Evolutionary conservation across 2,113 vertebrate genomes (phyloP).

Genomic region (Melanerpes aurifrons): DNA sequence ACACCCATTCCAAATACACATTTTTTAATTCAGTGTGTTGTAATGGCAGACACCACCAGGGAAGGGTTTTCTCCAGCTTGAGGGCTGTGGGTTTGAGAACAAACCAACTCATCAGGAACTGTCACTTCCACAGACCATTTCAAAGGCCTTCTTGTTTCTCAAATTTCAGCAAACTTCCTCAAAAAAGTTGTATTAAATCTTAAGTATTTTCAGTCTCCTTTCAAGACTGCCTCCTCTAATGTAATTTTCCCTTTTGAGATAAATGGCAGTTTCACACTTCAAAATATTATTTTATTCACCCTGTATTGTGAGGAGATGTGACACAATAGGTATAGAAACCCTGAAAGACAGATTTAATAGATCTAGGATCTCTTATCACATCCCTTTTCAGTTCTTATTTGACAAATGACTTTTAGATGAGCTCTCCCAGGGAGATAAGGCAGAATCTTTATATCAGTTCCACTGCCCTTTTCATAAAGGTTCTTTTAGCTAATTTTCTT

Average conservation of each 20-base stretch:
- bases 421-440: conserved; percentile 33
- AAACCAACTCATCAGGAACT: not conserved
- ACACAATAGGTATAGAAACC: conserved; percentile 44
- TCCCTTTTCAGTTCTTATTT: conserved; percentile 41
- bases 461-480: conserved; percentile 17
- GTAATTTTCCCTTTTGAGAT: conserved; percentile 13
- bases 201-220: not conserved
- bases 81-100: not conserved
- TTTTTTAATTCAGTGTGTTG: not conserved
- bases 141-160: not conserved
- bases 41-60: not conserved
- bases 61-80: not conserved
- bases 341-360: conserved; percentile 47
- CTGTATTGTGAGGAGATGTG: not conserved
- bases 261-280: conserved; percentile 12
- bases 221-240: not conserved
- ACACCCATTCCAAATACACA: not conserved
- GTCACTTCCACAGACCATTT: not conserved
- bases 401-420: conserved; percentile 53
- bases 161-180: not conserved
- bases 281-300: conserved; percentile 26
- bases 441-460: conserved; percentile 39
- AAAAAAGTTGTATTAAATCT: not conserved
- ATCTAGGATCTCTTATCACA: conserved; percentile 48
- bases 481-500: conserved; percentile 41